phyloP scores from a whole-genome alignment of 2,113 vertebrate genomes.

The Scophthalmus maximus region DNA sequence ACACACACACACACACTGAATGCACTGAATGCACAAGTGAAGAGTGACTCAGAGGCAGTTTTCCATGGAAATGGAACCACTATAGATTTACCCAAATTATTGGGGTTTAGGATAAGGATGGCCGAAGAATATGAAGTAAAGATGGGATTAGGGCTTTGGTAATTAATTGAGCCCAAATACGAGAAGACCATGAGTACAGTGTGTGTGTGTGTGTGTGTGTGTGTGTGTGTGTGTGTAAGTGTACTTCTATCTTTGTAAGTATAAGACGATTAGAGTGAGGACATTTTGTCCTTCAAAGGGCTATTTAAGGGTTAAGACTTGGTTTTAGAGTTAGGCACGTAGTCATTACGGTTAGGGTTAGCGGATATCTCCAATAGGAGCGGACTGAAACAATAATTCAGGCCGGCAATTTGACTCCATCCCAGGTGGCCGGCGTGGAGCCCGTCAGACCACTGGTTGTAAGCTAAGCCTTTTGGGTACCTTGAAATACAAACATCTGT shows the following conservation, averaged over 20 bases:
- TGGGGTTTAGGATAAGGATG: background rate
- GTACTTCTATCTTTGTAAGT: background rate
- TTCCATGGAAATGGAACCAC: background rate
- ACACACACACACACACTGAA: conserved; percentile 6
- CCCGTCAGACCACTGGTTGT: background rate
- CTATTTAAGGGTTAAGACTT: no score
- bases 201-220: background rate
- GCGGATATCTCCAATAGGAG: no score
- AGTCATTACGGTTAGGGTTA: no score
- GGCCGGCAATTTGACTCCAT: no score
- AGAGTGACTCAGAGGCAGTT: background rate
- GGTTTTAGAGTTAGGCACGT: no score
- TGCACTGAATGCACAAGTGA: no score
- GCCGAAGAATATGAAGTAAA: conserved; percentile 24
- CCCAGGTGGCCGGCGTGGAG: no score
- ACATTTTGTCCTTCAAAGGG: no score
- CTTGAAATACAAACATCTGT: no score
- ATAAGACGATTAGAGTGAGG: background rate
- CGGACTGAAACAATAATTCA: no score
- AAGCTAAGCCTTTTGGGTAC: no score
- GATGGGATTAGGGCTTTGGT: conserved; percentile 33
- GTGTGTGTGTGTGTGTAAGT: conserved; percentile 6
- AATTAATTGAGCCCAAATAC: conserved; percentile 34
- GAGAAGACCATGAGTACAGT: background rate
- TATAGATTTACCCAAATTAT: background rate